Evolutionary conservation across 2,113 vertebrate species (phyloP).

Genomic region (Aix galericulata): DNA sequence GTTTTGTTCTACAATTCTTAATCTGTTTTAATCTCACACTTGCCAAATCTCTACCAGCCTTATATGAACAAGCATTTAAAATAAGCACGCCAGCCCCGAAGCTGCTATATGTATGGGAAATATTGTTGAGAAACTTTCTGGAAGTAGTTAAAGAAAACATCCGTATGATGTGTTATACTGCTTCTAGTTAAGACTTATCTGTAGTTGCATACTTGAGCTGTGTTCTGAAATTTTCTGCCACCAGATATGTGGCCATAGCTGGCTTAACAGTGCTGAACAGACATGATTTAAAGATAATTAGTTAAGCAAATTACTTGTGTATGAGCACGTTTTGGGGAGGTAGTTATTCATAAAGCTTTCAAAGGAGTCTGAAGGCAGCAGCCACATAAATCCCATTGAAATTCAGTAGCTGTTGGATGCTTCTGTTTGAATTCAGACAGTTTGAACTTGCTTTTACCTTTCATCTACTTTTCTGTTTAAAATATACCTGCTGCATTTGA

Average conservation of each 20-base stretch:
- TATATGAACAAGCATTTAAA: not conserved
- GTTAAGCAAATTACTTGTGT: not conserved
- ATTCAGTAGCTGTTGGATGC: not conserved
- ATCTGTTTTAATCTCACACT: not conserved
- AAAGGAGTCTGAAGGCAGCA: not conserved
- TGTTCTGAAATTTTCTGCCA: not conserved
- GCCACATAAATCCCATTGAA: not conserved
- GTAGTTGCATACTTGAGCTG: not conserved
- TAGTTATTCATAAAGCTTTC: not conserved
- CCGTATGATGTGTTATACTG: fast-evolving
- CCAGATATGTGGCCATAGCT: not conserved
- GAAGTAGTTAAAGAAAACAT: not conserved
- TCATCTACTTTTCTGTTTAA: not conserved
- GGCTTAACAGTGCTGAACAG: not conserved
- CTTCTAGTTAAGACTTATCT: not conserved
- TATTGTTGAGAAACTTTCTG: not conserved
- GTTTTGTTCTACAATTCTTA: not conserved
- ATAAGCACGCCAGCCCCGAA: too few species aligned
- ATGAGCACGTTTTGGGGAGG: not conserved
- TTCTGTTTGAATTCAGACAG: not conserved
- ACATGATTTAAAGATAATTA: not conserved
- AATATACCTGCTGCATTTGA: not conserved
- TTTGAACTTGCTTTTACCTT: not conserved
- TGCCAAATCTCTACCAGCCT: not conserved
- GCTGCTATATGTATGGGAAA: not conserved